These are phyloP conservation scores for Psephotus haematonotus DNA, from an alignment of 2,113 vertebrate genomes.

Conservation along the genomic window DNA sequence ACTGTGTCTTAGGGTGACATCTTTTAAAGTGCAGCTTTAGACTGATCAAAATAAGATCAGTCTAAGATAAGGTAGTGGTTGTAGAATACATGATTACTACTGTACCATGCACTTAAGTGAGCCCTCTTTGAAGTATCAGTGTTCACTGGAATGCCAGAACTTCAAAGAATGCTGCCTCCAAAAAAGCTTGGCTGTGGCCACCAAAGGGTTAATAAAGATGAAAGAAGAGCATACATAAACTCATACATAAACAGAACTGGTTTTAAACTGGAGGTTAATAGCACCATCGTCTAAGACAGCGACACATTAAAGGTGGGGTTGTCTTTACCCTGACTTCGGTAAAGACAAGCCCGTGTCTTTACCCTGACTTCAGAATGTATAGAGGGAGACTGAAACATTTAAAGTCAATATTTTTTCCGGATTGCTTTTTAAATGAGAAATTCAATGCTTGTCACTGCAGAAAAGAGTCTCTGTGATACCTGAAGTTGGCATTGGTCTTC, in stretches of 20 bases:
- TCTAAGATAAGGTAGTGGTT: neutral
- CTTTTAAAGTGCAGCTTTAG: neutral
- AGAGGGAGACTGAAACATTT: neutral
- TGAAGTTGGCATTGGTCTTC: neutral
- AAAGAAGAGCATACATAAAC: slow-evolving; percentile 13
- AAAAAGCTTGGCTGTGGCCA: neutral
- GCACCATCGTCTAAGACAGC: neutral
- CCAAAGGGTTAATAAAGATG: slow-evolving; percentile 60
- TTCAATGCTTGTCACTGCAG: slow-evolving; percentile 19
- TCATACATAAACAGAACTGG: slow-evolving; percentile 24
- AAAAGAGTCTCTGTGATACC: neutral
- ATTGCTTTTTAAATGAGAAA: slow-evolving; percentile 16
- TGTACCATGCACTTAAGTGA: neutral
- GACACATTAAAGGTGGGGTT: slow-evolving; percentile 9
- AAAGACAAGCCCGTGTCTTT: neutral
- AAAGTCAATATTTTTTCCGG: neutral
- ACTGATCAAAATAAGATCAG: neutral
- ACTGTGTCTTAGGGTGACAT: neutral
- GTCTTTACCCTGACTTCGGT: neutral
- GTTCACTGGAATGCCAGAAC: slow-evolving; percentile 15
- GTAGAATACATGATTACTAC: neutral
- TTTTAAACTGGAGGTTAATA: slow-evolving; percentile 30
- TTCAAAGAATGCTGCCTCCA: slow-evolving; percentile 47
- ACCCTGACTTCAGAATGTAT: neutral
- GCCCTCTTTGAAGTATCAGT: slow-evolving; percentile 24